Conservation (phyloP, 1,140 invertebrate species). For the Eumaeus atala region DNA sequence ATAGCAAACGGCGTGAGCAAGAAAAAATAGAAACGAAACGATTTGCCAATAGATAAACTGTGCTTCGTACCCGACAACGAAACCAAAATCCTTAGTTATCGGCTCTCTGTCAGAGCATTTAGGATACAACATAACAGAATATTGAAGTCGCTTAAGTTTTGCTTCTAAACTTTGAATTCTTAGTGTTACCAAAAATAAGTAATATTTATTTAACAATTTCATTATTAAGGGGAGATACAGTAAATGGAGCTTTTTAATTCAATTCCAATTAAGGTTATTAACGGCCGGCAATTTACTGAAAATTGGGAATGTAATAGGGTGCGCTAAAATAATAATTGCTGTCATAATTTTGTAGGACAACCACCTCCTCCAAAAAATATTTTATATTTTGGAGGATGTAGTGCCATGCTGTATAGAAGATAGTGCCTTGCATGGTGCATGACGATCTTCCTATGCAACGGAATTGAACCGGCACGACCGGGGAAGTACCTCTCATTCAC, state of each 20-base stretch:
- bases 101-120: neutral
- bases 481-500: too few species aligned
- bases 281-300: neutral
- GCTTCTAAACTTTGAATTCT: neutral
- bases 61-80: constrained; percentile 3
- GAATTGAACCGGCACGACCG: too few species aligned
- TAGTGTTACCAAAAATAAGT: neutral
- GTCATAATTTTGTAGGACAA: constrained; percentile 4
- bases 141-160: neutral
- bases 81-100: constrained; percentile 9
- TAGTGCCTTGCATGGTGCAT: too few species aligned
- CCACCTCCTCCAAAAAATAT: too few species aligned
- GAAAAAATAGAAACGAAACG: constrained; percentile 23
- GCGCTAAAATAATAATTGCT: constrained; percentile 3
- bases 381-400: too few species aligned
- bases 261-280: constrained; percentile 2
- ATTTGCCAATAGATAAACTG: neutral
- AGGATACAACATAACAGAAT: neutral
- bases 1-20: constrained; percentile 60
- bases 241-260: neutral
- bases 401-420: too few species aligned
- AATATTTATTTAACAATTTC: neutral
- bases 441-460: too few species aligned
- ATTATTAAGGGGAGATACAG: neutral
- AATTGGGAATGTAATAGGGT: neutral